Base-by-base conservation (phyloP, 2,113 vertebrate species). In the Cyanoderma ruficeps region DNA sequence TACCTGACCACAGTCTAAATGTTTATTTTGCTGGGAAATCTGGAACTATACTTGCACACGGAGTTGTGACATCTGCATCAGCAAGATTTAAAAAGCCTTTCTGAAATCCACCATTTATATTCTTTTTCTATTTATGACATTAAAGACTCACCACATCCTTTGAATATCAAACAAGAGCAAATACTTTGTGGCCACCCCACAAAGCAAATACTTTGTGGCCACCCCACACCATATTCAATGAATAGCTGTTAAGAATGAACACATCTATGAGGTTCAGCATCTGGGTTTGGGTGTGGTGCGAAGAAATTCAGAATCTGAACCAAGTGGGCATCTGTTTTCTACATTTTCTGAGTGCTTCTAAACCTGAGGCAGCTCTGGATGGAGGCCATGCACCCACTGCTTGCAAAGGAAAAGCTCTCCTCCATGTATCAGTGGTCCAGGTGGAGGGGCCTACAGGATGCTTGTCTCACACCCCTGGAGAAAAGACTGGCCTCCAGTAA, bases 401-500 rank as follows among this genome's bases (percentile, higher is more conserved):
- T 50, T 60, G 35, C 56, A 60, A 89, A 88, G 57, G 87, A 91
- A 80, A 86, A 95, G 24, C n/a, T 63, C 47, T 91, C 70, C 42
- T 70, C 33, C 74, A 13, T 7, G 16, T 35, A 70, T 41, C 33
- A 65, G 57, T 63, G 41, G 69, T 72, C 22, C 6, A 16, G 60
- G 49, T 71, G 52, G 56, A 95, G 46, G 41, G 22, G 74, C 87
- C 75, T 44, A 68, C 15, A 35, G 86, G 80, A 91, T 35, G 76
- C 89, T 87, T 93, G 95, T 97, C 85, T 76, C 64, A 60, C 67
- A 81, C 23, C 67, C 56, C 72, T 72, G 70, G 72, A 93, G 84
- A 76, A 78, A 95, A 86, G 17, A 87, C 17, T 85, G 86, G 63
- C 64, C 64, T 95, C 77, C 61, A 44, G 53, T 49, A 64, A 41